Conservation (phyloP, 1,140 invertebrate species). For the Nephila pilipes region DNA sequence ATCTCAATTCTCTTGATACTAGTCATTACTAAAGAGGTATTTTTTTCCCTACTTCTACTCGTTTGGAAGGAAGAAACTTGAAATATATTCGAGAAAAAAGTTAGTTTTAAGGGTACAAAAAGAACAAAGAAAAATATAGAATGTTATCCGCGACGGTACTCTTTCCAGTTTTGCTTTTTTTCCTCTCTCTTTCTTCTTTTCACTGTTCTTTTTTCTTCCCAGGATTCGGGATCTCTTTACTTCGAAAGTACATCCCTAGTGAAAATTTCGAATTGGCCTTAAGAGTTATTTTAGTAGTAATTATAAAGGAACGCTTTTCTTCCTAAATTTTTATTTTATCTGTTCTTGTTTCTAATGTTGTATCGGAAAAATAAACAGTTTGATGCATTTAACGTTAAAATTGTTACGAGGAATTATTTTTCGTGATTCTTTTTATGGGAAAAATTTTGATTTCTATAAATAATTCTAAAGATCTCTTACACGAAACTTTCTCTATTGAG, state of each 20-base stretch:
- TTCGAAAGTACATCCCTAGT: neutral
- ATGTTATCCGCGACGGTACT: conserved; percentile 20
- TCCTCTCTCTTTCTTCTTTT: neutral
- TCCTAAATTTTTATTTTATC: neutral
- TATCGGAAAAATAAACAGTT: too few relatives aligned
- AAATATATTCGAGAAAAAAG: conserved; percentile 48
- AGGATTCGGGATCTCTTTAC: neutral
- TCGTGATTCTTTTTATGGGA: too few relatives aligned
- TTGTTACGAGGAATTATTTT: too few relatives aligned
- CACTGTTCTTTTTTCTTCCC: neutral
- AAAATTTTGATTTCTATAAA: too few relatives aligned
- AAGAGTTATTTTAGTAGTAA: neutral
- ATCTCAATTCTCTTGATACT: conserved; percentile 52
- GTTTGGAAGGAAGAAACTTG: conserved; percentile 34
- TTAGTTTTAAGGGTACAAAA: conserved; percentile 42
- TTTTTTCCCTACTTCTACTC: conserved; percentile 19
- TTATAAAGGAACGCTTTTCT: neutral
- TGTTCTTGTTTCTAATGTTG: too few relatives aligned
- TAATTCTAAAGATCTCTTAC: too few relatives aligned
- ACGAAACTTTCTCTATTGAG: too few relatives aligned
- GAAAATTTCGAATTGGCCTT: neutral
- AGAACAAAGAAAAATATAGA: conserved; percentile 47
- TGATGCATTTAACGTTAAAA: too few relatives aligned
- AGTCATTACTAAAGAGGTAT: conserved; percentile 54
- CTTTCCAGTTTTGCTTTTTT: neutral